Evolutionary conservation across 2,113 vertebrate genomes (phyloP).

Genomic region (Alaudala cheleensis): DNA sequence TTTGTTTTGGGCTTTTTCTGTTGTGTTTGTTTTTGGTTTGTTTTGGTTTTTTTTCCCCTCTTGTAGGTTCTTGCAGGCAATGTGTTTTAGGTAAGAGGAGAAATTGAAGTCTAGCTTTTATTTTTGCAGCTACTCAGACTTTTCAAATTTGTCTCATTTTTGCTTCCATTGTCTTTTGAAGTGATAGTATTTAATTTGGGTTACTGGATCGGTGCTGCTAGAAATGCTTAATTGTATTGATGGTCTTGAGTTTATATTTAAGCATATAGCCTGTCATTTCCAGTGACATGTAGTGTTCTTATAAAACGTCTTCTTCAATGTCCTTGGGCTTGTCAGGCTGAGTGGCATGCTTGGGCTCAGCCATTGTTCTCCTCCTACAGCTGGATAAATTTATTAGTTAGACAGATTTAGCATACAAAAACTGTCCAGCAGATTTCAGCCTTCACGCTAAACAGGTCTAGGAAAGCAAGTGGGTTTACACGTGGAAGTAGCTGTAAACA

Average conservation of each 20-base stretch:
- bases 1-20: not conserved
- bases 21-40: not conserved
- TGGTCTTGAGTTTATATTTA: not conserved
- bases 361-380: not conserved
- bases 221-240: not conserved
- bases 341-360: not conserved
- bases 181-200: not conserved
- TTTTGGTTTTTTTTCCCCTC: accelerated
- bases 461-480: not conserved
- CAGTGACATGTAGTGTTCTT: not conserved
- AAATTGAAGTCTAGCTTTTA: not conserved
- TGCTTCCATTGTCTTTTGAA: not conserved
- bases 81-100: not conserved
- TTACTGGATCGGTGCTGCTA: not conserved
- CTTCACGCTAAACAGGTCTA: not conserved
- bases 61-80: not conserved
- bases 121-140: not conserved
- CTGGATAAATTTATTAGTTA: not conserved
- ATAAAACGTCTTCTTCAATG: not conserved
- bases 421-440: not conserved
- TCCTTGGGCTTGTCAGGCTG: not conserved
- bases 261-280: not conserved
- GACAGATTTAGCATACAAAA: not conserved
- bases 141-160: not conserved
- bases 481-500: not conserved